Conservation (phyloP, 1,140 invertebrate species). For the Lucilia sericata region DNA sequence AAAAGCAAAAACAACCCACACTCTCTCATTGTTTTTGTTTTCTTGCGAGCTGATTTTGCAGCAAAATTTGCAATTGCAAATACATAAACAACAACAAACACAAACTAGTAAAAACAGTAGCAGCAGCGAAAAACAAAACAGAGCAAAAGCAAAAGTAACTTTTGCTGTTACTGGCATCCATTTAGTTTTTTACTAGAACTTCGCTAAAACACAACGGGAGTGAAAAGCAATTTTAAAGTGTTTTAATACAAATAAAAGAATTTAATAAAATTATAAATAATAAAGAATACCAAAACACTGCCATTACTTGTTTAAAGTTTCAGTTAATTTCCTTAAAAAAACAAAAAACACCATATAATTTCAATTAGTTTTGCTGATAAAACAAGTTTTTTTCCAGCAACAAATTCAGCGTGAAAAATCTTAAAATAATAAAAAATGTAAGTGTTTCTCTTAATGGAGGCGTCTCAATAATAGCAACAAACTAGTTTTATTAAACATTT, state of each 20-base stretch:
- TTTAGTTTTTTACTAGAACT: slow-evolving; percentile 18
- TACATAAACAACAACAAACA: neutral
- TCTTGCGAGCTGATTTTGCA: neutral
- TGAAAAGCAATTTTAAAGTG: neutral
- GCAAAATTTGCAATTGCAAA: neutral
- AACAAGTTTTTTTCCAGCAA: too few species aligned
- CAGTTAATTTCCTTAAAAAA: too few species aligned
- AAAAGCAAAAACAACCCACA: neutral
- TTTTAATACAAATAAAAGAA: neutral
- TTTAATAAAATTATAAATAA: neutral
- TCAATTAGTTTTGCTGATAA: too few species aligned
- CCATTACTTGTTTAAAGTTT: neutral
- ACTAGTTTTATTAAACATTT: neutral
- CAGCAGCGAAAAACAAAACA: too few species aligned
- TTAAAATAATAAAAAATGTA: neutral
- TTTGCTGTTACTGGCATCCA: neutral
- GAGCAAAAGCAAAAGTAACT: neutral
- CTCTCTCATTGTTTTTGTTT: too few species aligned
- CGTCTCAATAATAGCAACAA: neutral
- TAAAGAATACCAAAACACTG: neutral
- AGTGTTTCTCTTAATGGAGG: neutral
- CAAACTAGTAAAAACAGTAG: neutral
- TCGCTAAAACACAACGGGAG: neutral
- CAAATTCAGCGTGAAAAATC: too few species aligned
- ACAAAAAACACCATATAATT: too few species aligned